Evolutionary conservation across 2,113 vertebrate species (phyloP).

Genomic region (Trematocara marginatum): DNA sequence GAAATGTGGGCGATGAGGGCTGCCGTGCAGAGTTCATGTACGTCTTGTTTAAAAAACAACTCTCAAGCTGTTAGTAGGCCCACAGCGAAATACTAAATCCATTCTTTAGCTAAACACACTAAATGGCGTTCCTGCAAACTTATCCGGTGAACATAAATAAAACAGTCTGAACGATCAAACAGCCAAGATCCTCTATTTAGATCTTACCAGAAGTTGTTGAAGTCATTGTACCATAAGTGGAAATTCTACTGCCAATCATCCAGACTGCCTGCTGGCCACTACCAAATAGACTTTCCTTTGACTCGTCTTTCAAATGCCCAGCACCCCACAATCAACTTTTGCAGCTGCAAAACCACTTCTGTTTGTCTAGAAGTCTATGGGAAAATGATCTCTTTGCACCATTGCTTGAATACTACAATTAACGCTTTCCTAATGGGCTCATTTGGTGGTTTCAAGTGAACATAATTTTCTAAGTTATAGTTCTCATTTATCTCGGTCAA

Average conservation of each 20-base stretch:
- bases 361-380: not conserved
- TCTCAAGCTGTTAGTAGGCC: not conserved
- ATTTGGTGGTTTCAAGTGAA: not conserved
- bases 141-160: not conserved
- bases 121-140: not conserved
- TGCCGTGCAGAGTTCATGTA: not conserved
- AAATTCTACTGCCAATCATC: not conserved
- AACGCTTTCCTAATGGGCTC: not conserved
- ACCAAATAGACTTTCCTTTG: not conserved
- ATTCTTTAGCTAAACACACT: not conserved
- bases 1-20: constrained; percentile 29
- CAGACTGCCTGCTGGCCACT: not conserved
- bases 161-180: not conserved
- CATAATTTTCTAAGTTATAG: not conserved
- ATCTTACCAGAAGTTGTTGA: not conserved
- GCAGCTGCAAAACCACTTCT: not conserved
- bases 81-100: not conserved
- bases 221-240: not conserved
- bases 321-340: not conserved
- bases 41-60: not conserved
- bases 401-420: not conserved
- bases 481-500: not conserved
- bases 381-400: not conserved
- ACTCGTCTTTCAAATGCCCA: not conserved
- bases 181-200: not conserved